phyloP scores from a whole-genome alignment of 2,113 vertebrate species.

The Ciconia boyciana region DNA sequence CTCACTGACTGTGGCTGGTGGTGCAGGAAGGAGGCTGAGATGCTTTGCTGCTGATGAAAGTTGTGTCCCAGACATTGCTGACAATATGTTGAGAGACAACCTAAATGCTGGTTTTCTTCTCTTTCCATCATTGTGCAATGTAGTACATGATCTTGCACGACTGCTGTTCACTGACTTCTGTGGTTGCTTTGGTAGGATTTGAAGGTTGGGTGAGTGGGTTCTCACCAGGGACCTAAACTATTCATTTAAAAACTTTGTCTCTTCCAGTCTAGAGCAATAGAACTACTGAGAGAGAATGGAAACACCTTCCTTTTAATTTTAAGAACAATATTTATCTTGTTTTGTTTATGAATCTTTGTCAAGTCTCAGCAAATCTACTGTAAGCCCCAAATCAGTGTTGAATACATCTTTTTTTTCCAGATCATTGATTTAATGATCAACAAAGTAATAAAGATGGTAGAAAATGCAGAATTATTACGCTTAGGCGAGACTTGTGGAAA shows the following conservation, averaged over 20 bases:
- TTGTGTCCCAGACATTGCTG: neutral
- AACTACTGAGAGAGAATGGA: neutral
- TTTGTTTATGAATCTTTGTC: neutral
- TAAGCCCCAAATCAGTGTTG: neutral
- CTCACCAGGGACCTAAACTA: neutral
- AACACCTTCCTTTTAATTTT: neutral
- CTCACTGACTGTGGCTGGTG: accelerated
- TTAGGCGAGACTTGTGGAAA: neutral
- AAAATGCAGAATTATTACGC: neutral
- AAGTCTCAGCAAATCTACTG: neutral
- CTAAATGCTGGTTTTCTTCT: neutral
- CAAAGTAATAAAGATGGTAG: neutral
- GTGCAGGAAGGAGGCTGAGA: neutral
- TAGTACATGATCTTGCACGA: neutral
- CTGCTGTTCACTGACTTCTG: neutral
- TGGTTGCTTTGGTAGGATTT: neutral
- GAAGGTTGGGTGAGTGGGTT: neutral
- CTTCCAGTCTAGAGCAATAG: neutral
- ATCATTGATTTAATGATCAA: neutral
- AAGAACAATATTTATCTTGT: neutral
- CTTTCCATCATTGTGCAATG: neutral
- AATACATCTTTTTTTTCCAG: neutral
- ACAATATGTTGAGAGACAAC: neutral
- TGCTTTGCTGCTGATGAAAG: neutral
- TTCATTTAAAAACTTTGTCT: neutral